Base-by-base conservation (phyloP, 2,888 invertebrate species). In the Rhamphomyia laevipes region DNA sequence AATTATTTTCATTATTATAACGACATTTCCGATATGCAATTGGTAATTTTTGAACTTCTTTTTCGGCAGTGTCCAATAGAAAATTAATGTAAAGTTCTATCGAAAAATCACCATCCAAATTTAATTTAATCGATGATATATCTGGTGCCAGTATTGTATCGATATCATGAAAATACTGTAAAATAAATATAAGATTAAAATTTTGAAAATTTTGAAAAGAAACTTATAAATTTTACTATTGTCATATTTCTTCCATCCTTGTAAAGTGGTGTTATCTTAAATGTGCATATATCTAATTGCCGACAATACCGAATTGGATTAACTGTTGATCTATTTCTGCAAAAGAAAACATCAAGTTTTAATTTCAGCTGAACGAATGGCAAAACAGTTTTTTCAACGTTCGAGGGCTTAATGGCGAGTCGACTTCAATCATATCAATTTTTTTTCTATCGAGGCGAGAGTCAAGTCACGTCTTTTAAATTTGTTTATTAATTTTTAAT, bases 1-100 rank as follows among this genome's bases (percentile, higher is more conserved):
- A 59, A 50, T 63, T 55, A 42, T 63, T 61, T 52, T 68, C 69
- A 44, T 63, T 55, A 2, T 44, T 47, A 43, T 64, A 68, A 27
- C 65, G 64, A 51, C 68, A 68, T 53, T 66, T 68, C 43, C 68
- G 58, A 54, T 61, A 63, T 18, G 59, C 54, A 16, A 65, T 58
- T 0, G 67, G 66, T 17, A 68, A 47, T 48, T 61, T 55, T 7
- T 60, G 55, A 4, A 67, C 64, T 43, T 62, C 61, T 0, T 43
- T 48, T 46, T 63, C 67, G 0, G 67, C 62, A 13, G 59, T 56
- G 17, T 57, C 55, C n/a, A 61, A 46, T 5, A 49, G 51, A 6
- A 66, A 42, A 11, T 59, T 21, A 1, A 65, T 30, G 13, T 62
- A 59, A 2, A 65, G 47, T 10, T 56, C 53, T 27, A 58, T 51